Evolutionary conservation across 2,113 vertebrate species (phyloP), one percentile per base, ranked within the genome.

Genomic region (Gambusia affinis): DNA sequence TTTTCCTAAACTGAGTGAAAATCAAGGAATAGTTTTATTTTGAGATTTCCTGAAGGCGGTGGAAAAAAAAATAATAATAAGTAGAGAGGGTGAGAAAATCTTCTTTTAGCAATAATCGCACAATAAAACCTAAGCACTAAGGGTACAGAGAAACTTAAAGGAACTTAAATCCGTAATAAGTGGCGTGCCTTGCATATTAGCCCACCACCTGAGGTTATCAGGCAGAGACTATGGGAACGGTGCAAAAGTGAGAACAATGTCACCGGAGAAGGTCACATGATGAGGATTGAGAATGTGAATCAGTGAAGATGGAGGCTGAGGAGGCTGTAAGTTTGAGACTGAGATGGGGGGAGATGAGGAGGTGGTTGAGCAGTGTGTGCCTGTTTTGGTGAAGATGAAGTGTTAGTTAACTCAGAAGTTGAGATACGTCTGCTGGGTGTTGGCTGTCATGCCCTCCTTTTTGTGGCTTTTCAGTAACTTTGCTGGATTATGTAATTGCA

Each of bases 251-350:
- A 70, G 75, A 87, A 74, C 1, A 12, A 64, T 76, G 75, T 89
- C 76, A 54, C 85, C 57, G 61, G 74, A 89, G 85, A 91, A 92
- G 87, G 89, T 89, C 79, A 90, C 17, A 31, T 35, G 24, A n/a
- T 44, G 3, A 71, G 60, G 82, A 85, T 73, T 15, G 71, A 75
- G 78, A 75, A 85, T 80, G 86, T 87, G 86, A 88, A 85, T 88
- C 80, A 47, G 60, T 37, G 75, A 76, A n/a, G 42, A 57, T 35
- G 68, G 67, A 60, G 8, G 44, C 54, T 71, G 39, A 30, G 35
- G 29, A n/a, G 29, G 35, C 85, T 47, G 70, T 76, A 78, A 73
- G 76, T 88, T 76, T 78, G 64, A 74, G 79, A 87, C 17, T 33
- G 69, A 70, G 76, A 84, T 67, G 57, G 17, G 39, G 47, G 57